Evolutionary conservation across 2,797 vertebrate species (phyloP), one percentile per base, ranked within the genome.

Genomic region (Syngnathus acus): DNA sequence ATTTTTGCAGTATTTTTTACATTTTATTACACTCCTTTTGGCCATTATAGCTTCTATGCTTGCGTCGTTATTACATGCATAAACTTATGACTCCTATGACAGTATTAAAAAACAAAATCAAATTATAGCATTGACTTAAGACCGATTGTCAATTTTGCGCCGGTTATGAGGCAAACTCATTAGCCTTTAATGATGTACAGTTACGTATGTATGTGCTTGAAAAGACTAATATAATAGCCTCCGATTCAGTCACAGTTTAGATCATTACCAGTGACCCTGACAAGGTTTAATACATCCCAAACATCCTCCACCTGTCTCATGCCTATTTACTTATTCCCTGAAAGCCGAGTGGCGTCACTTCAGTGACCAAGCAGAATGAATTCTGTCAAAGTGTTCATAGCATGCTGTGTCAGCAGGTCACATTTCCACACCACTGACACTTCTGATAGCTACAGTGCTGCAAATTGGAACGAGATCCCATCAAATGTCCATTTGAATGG

Each of bases 401-500:
- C 62, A 64, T 55, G 71, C 75, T 71, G 66, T 70, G 68, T 84
- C 80, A 81, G 77, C 73, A 6, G 63, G 66, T 70, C 73, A 66
- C 42, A 55, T 69, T 65, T 9, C n/a, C 37, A 45, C 0, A 3
- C 68, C 71, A 40, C 47, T 55, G 65, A 54, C 45, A 53, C 23
- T 17, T 64, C 47, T 10, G 50, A 50, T 71, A 62, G 38, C 54
- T 61, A 55, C 68, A 19, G 17, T 54, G 21, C 65, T 68, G 65
- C 67, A 58, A 60, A 66, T 68, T 51, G 21, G 45, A 71, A 55
- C 58, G 40, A 42, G 45, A 67, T 61, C n/a, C 45, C 45, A 45
- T 73, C 14, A 67, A 65, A 37, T 16, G 21, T 58, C 65, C 38
- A 51, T 38, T 65, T 58, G 50, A 32, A 68, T 39, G 67, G 39